Evolutionary conservation across 2,797 vertebrate genomes (phyloP), one percentile per base, ranked within the genome.

Genomic region (Anguilla obscura): DNA sequence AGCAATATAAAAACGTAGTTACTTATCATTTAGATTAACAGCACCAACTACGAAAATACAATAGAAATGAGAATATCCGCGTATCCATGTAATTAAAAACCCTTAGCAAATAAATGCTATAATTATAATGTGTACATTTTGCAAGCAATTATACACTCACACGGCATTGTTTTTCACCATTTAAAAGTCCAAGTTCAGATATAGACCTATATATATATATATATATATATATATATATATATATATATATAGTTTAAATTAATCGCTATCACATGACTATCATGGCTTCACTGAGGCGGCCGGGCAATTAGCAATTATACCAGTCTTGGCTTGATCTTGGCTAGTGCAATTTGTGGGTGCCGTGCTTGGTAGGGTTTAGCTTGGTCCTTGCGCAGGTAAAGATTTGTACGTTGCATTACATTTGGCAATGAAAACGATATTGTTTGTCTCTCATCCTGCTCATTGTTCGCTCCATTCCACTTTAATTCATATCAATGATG

Each of bases 281-380:
- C 50, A 36, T 40, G 76, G 76, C 76, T 80, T 80, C 14, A 30
- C 71, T 80, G 76, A 80, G 76, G 40, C 40, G 76, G 36, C 27
- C 14, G 45, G 36, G 36, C 18, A 24, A 63, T 63, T 80, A 14
- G 36, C 18, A 24, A 63, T 63, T 21, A 21, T 63, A 63, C 16
- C 16, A 18, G 58, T 5, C 40, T 45, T 45, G 40, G 40, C 40
- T 45, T 45, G 50, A 12, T 52, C 27, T 74, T 80, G 76, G 36
- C 36, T 80, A 21, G 76, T 80, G 10, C 12, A 36, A 36, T 76
- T 36, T 76, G 40, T 80, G 21, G 76, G 76, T 80, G 1, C 40
- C 3, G 76, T 36, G 40, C 76, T 80, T 48, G 14, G 40, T 80
- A 48, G 6, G 74, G 74, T 76, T 45, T 76, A 14, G 33, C 74